phyloP scores from a whole-genome alignment of 2,797 vertebrate genomes.

The Gobionotothen gibberifrons region DNA sequence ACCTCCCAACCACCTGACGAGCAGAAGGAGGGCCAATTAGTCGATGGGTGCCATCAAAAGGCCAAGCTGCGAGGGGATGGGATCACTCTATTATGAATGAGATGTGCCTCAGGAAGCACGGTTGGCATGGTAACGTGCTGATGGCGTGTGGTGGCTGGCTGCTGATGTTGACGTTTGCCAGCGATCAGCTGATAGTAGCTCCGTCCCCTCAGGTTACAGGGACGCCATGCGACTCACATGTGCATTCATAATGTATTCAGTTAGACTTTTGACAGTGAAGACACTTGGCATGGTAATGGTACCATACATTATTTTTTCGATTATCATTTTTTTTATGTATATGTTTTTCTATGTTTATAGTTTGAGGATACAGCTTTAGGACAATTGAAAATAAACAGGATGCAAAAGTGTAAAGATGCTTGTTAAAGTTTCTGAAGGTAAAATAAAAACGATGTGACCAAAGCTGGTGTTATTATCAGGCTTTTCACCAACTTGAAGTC shows the following conservation, averaged over 20 bases:
- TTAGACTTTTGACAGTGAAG: background rate
- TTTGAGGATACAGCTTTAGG: no score
- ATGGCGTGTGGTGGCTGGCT: slow-evolving; percentile 27
- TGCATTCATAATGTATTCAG: slow-evolving; percentile 26
- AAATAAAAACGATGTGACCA: no score
- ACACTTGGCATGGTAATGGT: background rate
- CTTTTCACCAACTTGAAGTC: no score
- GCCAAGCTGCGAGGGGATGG: slow-evolving; percentile 57
- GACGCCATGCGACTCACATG: slow-evolving; percentile 7
- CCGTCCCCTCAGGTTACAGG: slow-evolving; percentile 48
- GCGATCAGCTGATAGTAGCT: slow-evolving; percentile 49
- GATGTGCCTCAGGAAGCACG: slow-evolving; percentile 27
- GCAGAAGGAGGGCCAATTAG: slow-evolving; percentile 69
- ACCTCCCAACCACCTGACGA: slow-evolving; percentile 50
- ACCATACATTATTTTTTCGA: no score
- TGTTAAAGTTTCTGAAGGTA: no score
- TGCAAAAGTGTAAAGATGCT: background rate
- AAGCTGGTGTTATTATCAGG: no score
- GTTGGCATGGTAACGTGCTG: slow-evolving; percentile 56
- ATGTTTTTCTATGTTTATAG: no score
- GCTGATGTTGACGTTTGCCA: slow-evolving; percentile 44
- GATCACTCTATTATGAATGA: slow-evolving; percentile 69
- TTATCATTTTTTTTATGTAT: no score
- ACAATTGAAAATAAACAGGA: background rate
- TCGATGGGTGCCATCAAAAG: slow-evolving; percentile 68